These are phyloP conservation scores for Argyresthia goedartella DNA, from an alignment of 2,888 invertebrate species.

Conservation along the genomic window DNA sequence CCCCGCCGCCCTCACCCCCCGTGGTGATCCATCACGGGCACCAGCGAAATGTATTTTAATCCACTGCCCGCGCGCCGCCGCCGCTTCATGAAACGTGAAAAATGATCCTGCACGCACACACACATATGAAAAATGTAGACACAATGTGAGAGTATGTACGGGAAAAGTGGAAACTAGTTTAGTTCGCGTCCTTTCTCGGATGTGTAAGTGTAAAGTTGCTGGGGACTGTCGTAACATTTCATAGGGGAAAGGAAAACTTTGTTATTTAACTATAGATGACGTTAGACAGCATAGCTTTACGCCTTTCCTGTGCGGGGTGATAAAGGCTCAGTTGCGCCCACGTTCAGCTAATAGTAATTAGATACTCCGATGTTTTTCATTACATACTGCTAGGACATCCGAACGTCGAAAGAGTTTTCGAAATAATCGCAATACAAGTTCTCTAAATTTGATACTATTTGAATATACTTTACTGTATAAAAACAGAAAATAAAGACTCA, in stretches of 20 bases:
- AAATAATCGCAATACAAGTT: too few species aligned
- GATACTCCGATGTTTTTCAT: neutral
- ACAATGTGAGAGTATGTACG: conserved; percentile 14
- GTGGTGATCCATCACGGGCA: conserved; percentile 54
- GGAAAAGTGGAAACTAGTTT: conserved; percentile 10
- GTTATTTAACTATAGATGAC: too few species aligned
- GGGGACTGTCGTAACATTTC: neutral
- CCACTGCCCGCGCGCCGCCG: conserved; percentile 51
- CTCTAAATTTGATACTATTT: too few species aligned
- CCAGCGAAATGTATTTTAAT: conserved; percentile 69
- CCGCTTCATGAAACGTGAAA: conserved; percentile 69
- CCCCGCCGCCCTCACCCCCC: conserved; percentile 13
- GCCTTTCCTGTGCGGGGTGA: too few species aligned
- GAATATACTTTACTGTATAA: too few species aligned
- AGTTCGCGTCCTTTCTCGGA: neutral
- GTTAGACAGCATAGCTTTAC: too few species aligned
- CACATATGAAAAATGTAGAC: conserved; percentile 9
- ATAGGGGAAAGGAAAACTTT: too few species aligned
- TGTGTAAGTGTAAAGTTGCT: neutral
- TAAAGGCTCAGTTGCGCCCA: neutral
- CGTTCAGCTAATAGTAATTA: too few species aligned
- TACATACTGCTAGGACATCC: neutral
- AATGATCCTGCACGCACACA: conserved; percentile 49
- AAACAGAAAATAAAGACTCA: too few species aligned
- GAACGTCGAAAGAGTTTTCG: neutral